These are phyloP conservation scores for Holothuria glaberrima DNA, from an alignment of 35 echinoderm and acorn worm genomes.

Conservation along the genomic window DNA sequence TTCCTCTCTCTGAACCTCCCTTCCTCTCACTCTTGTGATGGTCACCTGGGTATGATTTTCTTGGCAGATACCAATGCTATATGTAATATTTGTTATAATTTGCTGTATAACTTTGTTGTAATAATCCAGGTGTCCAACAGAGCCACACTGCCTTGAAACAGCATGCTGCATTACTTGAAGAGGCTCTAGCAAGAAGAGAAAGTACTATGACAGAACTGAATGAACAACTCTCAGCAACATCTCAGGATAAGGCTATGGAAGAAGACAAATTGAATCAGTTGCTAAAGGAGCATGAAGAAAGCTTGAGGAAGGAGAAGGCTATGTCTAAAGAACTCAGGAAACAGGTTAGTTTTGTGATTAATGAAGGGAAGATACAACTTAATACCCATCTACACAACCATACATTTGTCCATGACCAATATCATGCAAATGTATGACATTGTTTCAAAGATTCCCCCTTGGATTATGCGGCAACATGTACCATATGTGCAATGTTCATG, in stretches of 20 bases:
- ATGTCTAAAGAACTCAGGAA: slow-evolving; percentile 70
- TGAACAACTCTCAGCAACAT: slow-evolving; percentile 65
- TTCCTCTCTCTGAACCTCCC: too few relatives aligned
- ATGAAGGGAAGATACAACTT: background rate
- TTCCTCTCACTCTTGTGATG: too few relatives aligned
- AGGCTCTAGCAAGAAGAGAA: slow-evolving; percentile 81
- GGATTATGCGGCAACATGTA: too few relatives aligned
- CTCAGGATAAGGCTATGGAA: slow-evolving; percentile 81
- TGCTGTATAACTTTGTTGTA: background rate
- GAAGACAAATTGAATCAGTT: slow-evolving; percentile 59
- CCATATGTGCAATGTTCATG: too few relatives aligned
- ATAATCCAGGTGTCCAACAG: slow-evolving; percentile 82
- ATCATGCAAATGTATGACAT: too few relatives aligned
- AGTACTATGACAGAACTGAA: slow-evolving; percentile 76
- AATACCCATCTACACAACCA: too few relatives aligned
- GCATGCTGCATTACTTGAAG: slow-evolving; percentile 84
- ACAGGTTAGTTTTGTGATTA: slow-evolving; percentile 60
- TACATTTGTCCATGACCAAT: too few relatives aligned
- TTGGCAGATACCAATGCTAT: too few relatives aligned
- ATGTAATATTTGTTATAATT: too few relatives aligned
- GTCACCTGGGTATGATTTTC: too few relatives aligned
- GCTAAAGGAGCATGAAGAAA: slow-evolving; percentile 62
- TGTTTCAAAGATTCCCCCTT: too few relatives aligned
- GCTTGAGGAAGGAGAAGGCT: slow-evolving; percentile 73
- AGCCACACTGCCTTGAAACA: slow-evolving; percentile 91